phyloP scores from a whole-genome alignment of 2,888 invertebrate species.

The Philopedon plagiatum region DNA sequence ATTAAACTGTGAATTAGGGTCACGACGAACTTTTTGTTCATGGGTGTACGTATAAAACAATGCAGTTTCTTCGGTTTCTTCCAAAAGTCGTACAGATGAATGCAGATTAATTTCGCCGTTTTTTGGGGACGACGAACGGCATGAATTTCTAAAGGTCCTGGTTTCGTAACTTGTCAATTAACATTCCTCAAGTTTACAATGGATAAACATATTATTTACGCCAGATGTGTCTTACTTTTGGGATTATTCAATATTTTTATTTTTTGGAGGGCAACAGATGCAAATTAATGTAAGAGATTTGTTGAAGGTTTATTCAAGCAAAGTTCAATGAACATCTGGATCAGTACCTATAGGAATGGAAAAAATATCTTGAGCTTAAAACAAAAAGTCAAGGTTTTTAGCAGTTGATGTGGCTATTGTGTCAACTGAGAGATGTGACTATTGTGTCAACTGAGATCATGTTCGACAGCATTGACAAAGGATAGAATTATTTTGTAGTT shows the following conservation, averaged over 20 bases:
- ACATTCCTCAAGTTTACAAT: not conserved
- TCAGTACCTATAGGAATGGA: no score
- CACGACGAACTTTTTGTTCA: no score
- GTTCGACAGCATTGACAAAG: no score
- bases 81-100: constrained; percentile 1
- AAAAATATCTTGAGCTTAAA: no score
- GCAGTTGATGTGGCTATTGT: no score
- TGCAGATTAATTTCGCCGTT: not conserved
- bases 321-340: no score
- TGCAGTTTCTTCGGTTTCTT: not conserved
- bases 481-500: no score
- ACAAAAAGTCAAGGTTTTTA: no score
- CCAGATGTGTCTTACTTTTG: not conserved
- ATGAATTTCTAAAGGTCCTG: not conserved
- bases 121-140: not conserved
- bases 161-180: constrained; percentile 1
- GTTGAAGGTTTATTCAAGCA: no score
- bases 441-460: no score
- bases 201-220: not conserved
- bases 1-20: no score
- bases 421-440: no score
- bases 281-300: not conserved
- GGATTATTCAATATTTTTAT: not conserved
- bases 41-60: not conserved
- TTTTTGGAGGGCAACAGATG: not conserved